These are phyloP conservation scores for roundworm (Caenorhabditis elegans) DNA, from an alignment of 1,140 invertebrate genomes.

Conservation along the genomic window DNA sequence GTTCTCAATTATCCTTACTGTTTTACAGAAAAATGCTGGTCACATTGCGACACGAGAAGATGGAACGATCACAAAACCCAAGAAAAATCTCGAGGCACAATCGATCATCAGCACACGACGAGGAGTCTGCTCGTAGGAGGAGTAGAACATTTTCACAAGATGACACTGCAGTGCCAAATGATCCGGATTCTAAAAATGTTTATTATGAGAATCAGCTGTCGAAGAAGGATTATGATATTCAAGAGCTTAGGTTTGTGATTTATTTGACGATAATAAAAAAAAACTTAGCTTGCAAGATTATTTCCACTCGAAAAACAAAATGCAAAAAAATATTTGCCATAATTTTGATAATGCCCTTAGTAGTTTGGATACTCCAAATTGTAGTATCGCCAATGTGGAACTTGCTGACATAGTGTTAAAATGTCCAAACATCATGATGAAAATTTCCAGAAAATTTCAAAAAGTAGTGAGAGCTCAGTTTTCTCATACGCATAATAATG, in stretches of 20 bases:
- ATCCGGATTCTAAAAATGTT: conserved; percentile 7
- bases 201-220: conserved; percentile 17
- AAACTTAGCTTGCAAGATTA: too few species aligned
- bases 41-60: background rate
- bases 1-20: background rate
- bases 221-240: background rate
- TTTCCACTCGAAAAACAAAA: background rate
- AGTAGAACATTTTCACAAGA: conserved; percentile 20
- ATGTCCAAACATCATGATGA: too few species aligned
- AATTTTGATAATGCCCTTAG: too few species aligned
- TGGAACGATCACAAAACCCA: background rate
- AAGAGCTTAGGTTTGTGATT: background rate
- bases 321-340: too few species aligned
- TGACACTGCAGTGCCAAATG: background rate
- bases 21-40: conserved; percentile 14
- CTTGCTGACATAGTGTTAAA: too few species aligned
- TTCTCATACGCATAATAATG: too few species aligned
- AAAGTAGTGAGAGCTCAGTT: too few species aligned
- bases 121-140: background rate
- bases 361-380: too few species aligned
- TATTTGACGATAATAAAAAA: background rate
- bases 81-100: background rate
- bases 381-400: too few species aligned
- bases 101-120: background rate
- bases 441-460: too few species aligned